Evolutionary conservation across 2,797 vertebrate species (phyloP), one percentile per base, ranked within the genome.

Genomic region (Pangasius larnaudii): DNA sequence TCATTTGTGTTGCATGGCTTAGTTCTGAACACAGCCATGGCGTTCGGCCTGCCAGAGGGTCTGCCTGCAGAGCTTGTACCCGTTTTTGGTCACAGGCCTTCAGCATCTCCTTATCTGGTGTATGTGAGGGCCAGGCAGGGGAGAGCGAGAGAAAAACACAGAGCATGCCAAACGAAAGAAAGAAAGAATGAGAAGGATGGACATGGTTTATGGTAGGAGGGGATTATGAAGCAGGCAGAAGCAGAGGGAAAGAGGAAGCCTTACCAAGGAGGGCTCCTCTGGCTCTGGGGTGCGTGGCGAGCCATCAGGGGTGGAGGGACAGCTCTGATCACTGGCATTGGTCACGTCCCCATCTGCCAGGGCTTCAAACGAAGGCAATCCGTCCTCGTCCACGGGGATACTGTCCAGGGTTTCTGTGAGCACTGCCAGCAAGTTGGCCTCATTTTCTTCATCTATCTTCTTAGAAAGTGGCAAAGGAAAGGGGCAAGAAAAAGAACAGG

Each of bases 371-470:
- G 98, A 99, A 96, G 98, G 98, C 96, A 99, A 96, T 96, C 98
- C 98, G 97, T 99, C 98, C 96, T 99, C 98, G 94, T 99, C 98
- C 97, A 99, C 98, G 69, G 98, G 98, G 96, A 99, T 98, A 95
- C 97, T 99, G 96, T 99, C 98, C 97, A 99, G 95, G 89, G 98
- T 99, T 95, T 99, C 98, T 93, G 98, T 99, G 94, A 99, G 98
- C 94, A 99, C 98, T 88, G 98, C 98, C 96, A 99, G 97, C 96
- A 99, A 97, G 97, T 99, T 99, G 91, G 98, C 98, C 96, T 99
- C 98, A 91, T 97, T 99, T 95, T 99, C 98, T 96, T 99, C 98
- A 96, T 99, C 98, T 98, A 99, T 98, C 97, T 99, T 99, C 98
- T 99, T 96, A 95, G 94, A 91, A 91, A 91, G 90, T 86, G 59